Evolutionary conservation across 2,888 invertebrate genomes (phyloP).

Genomic region (Netelia virgata): DNA sequence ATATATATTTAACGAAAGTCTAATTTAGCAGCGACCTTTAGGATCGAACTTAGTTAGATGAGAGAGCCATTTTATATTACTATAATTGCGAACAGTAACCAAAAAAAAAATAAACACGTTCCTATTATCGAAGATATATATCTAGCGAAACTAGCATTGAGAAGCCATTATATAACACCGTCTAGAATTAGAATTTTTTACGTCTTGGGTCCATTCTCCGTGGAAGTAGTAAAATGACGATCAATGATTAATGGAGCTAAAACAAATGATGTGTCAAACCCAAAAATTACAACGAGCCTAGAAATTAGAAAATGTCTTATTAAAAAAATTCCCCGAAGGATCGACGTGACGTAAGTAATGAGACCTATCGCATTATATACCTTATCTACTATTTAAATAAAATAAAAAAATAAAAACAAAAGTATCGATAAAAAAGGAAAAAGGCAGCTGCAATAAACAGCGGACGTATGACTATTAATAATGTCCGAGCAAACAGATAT

Average conservation of each 20-base stretch:
- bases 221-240: constrained; percentile 42
- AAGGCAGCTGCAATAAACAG: constrained; percentile 81
- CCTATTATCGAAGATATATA: constrained; percentile 72
- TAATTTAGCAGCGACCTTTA: constrained; percentile 69
- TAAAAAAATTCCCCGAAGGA: constrained; percentile 78
- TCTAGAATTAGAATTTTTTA: constrained; percentile 69
- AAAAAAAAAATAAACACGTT: constrained; percentile 60
- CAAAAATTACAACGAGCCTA: background rate
- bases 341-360: constrained; percentile 80
- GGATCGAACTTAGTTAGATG: constrained; percentile 78
- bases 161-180: constrained; percentile 69
- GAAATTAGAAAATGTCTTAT: background rate
- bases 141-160: constrained; percentile 69
- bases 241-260: background rate
- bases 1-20: constrained; percentile 64
- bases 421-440: constrained; percentile 51
- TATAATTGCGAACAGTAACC: constrained; percentile 72
- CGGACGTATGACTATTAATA: constrained; percentile 77
- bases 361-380: constrained; percentile 82
- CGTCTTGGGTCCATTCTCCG: constrained; percentile 64
- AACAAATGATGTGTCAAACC: constrained; percentile 21
- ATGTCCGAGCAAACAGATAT: constrained; percentile 81
- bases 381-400: constrained; percentile 73
- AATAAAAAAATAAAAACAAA: constrained; percentile 44
- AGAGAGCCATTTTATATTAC: constrained; percentile 66